Evolutionary conservation across 2,797 vertebrate genomes (phyloP).

Genomic region (Cynodonichthys magdalenae): DNA sequence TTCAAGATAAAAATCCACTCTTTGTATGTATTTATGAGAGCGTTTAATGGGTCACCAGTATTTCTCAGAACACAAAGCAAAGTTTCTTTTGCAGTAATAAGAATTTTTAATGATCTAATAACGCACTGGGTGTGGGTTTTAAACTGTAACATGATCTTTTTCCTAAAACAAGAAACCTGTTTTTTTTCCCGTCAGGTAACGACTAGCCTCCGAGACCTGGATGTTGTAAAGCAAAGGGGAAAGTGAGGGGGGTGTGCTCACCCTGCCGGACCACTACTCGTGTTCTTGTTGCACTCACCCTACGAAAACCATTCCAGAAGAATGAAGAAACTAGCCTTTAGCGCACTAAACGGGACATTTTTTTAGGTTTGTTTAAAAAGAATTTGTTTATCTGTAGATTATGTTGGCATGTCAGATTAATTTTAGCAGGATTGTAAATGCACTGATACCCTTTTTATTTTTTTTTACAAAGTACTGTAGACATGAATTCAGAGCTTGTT

Average conservation of each 20-base stretch:
- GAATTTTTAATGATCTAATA: background rate
- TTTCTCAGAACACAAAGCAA: too few relatives aligned
- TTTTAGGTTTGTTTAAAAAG: background rate
- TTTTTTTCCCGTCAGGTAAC: conserved; percentile 27
- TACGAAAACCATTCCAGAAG: conserved; percentile 41
- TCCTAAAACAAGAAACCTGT: background rate
- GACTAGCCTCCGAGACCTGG: conserved; percentile 17
- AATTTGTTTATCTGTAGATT: conserved; percentile 1
- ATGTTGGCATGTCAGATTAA: conserved; percentile 1
- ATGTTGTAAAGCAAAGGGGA: background rate
- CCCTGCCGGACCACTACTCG: conserved; percentile 14
- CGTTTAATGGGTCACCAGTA: too few relatives aligned
- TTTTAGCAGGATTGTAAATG: conserved; percentile 29
- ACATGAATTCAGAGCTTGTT: conserved; percentile 20
- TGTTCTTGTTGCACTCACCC: conserved; percentile 7
- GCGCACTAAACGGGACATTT: background rate
- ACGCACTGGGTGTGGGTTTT: background rate
- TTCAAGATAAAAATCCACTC: background rate
- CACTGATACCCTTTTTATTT: conserved; percentile 11
- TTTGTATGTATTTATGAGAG: background rate
- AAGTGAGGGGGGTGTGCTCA: background rate
- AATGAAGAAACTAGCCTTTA: conserved; percentile 15
- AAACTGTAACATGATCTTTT: background rate
- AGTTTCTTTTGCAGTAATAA: too few relatives aligned
- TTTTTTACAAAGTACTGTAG: background rate